Evolutionary conservation across 2,113 vertebrate species (phyloP), one percentile per base, ranked within the genome.

Genomic region (Scomber colias): DNA sequence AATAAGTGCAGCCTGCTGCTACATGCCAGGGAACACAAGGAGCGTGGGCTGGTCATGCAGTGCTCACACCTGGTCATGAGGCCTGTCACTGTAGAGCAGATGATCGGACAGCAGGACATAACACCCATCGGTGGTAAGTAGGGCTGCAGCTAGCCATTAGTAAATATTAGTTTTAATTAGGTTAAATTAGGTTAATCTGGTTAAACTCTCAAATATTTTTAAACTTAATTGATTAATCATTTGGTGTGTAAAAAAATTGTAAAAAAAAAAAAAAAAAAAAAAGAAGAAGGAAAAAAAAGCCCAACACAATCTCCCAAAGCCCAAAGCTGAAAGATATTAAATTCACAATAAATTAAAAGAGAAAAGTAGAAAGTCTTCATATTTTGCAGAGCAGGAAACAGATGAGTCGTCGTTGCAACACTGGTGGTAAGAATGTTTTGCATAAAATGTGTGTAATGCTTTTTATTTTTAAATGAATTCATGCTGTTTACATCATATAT

Each of bases 1-100:
- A 99, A 99, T 91, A 99, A 99, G 92, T 99, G 98, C 94, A 99
- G 98, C 77, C 87, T 99, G 55, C 95, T 99, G 3, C 94, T 99
- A 53, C 98, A 99, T 0, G 98, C 98, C 0, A 95, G 98, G 0
- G 97, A 99, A 87, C 98, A 99, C 90, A 99, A 99, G 94, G 98
- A 99, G 91, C 96, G 97, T 5, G 98, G 98, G 0, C 92, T 99
- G 75, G 97, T 99, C 66, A 99, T 99, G 98, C 98, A 99, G 94
- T 99, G 98, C 89, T 99, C 98, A 0, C 98, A 99, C 65, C 91
- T 99, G 76, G 97, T 99, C 67, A 99, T 99, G 98, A 90, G 96
- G 77, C 97, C 98, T 0, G 95, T 99, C 2, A 97, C 97, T 0
- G 88, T 99, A 66, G 98, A 99, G 85, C 98, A 99, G 91, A 99